Evolutionary conservation across 2,797 vertebrate species (phyloP), one percentile per base, ranked within the genome.

Genomic region (Betta splendens): DNA sequence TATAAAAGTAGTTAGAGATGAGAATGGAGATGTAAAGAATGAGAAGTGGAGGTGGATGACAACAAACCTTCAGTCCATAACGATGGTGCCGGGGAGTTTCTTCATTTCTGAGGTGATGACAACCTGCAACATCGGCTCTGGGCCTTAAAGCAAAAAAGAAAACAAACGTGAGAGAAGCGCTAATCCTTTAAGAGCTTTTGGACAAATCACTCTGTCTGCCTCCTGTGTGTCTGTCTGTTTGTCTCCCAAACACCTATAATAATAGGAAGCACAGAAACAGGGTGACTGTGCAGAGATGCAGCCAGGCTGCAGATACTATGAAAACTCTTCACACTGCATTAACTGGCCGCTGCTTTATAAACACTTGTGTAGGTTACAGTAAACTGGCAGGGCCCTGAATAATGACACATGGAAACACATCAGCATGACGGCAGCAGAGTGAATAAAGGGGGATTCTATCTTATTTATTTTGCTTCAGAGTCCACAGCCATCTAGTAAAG

Each of bases 31-130:
- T 26, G 42, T 58, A 48, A 32, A 38, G 33, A 12, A 66, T 49
- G 38, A 55, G 51, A n/a, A 37, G 15, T 63, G 58, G 16, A 43
- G 47, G 12, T 33, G 56, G 17, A 38, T 32, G 32, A 64, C 71
- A 84, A 80, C 85, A 65, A 72, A 87, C 83, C 82, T 86, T 79
- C 54, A 81, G 57, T 84, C 55, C 72, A 80, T 75, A 16, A 44
- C 64, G 32, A 40, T 12, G 35, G 66, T 0, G 15, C 10, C 20
- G 33, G 32, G 54, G 58, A 40, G 59, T 67, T 60, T 33, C 72
- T 46, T 75, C 74, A 71, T 25, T 35, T 74, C 49, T 65, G 75
- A 56, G 52, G 42, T 47, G 64, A 76, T 33, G 48, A 47, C 43
- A 64, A 60, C 45, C 73, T 72, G 72, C 74, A 63, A 32, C 79